Evolutionary conservation across 2,113 vertebrate genomes (phyloP), one percentile per base, ranked within the genome.

Genomic region (Catagonus wagneri): DNA sequence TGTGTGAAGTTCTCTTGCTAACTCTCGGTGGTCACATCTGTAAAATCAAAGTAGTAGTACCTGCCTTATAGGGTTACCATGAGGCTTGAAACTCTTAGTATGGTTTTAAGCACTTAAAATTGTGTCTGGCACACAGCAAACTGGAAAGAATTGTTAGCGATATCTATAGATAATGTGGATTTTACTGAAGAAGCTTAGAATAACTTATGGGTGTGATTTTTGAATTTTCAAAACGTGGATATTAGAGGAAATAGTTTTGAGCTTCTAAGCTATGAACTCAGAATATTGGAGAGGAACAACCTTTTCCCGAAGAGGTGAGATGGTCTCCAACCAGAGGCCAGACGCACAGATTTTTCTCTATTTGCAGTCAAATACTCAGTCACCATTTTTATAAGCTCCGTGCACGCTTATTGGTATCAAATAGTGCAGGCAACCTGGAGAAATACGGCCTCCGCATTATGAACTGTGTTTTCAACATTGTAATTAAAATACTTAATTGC

Each of bases 401-500:
- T 81, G 32, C 27, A 44, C 56, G 10, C 68, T 58, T 80, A 19
- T 22, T 71, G 52, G 5, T 85, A 58, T 60, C 72, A 61, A 84
- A 25, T 56, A 83, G 44, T 63, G 19, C 52, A 80, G 16, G 5
- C 85, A 61, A 36, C n/a, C 22, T 93, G 58, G 60, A 85, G 88
- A 90, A 83, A 83, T 54, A 52, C 12, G 27, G 7, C 14, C 23
- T 92, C 23, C 0, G 8, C 52, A 36, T 71, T 69, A 72, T 68
- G 10, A 60, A 63, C 29, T 88, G 56, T 50, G 50, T 74, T 68
- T 79, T 94, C 66, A 89, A 34, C 25, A 68, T 66, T 87, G 34
- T 68, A 94, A 87, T 95, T 93, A 79, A 90, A 79, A 66, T 27
- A 58, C 17, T 76, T 93, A 34, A 92, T 90, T 87, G 2, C 9